A percentile compares a stretch with the other conserved stretches of the same genome.
Evolutionary conservation across 2,113 vertebrate species (phyloP).

Genomic region (Paralichthys olivaceus): DNA sequence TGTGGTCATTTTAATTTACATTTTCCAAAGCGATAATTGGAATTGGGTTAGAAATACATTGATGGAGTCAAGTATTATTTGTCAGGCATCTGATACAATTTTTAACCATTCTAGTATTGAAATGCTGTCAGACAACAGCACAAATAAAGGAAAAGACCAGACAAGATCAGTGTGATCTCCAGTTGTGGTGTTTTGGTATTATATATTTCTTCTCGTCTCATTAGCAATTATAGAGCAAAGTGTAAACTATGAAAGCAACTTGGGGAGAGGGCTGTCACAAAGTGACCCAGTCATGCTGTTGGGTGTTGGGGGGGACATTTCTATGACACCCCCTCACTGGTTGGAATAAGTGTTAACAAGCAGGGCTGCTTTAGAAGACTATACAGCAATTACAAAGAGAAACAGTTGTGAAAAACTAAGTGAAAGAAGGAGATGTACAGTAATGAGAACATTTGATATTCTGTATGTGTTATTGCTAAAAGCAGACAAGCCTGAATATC

Average conservation of each 20-base stretch:
- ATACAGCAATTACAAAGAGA: slow-evolving; percentile 31
- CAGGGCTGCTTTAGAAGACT: slow-evolving; percentile 26
- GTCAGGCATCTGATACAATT: neutral
- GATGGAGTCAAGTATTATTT: too few species aligned
- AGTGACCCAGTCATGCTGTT: slow-evolving; percentile 36
- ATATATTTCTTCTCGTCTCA: slow-evolving; percentile 44
- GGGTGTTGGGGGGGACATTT: slow-evolving; percentile 20
- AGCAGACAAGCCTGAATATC: slow-evolving; percentile 33
- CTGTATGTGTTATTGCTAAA: slow-evolving; percentile 40
- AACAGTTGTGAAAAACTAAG: slow-evolving; percentile 35
- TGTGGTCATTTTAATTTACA: too few species aligned
- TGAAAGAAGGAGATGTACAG: neutral
- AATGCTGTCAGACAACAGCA: slow-evolving; percentile 27
- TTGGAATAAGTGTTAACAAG: slow-evolving; percentile 50
- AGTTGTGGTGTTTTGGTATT: neutral
- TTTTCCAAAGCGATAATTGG: too few species aligned
- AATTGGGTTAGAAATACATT: too few species aligned
- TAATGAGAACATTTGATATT: slow-evolving; percentile 53
- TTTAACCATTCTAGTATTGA: neutral
- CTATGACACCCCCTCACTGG: slow-evolving; percentile 24
- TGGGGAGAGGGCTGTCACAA: slow-evolving; percentile 41
- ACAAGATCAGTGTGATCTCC: slow-evolving; percentile 21
- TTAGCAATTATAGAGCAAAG: slow-evolving; percentile 52
- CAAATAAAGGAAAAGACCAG: slow-evolving; percentile 21
- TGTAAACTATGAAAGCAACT: slow-evolving; percentile 50